These are phyloP conservation scores for Cebus imitator DNA, from an alignment of 2,113 vertebrate species.

Conservation along the genomic window DNA sequence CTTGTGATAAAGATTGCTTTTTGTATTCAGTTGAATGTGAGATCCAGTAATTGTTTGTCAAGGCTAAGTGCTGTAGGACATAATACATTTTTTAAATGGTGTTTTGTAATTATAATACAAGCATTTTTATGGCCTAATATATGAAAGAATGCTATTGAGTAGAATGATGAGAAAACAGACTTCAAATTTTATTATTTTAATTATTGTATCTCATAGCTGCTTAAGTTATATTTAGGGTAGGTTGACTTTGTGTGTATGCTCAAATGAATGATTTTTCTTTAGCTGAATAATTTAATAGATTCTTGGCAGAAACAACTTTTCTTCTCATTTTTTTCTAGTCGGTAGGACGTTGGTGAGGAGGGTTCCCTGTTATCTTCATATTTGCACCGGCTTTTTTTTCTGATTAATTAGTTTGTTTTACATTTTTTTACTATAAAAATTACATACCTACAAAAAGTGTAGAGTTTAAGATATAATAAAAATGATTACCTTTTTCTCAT, in stretches of 20 bases:
- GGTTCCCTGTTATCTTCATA: neutral
- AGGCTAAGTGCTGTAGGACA: conserved; percentile 82
- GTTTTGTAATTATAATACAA: conserved; percentile 80
- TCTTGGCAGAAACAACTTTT: neutral
- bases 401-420: neutral
- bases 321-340: neutral
- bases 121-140: conserved; percentile 65
- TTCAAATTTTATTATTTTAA: conserved; percentile 44
- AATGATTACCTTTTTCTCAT: neutral
- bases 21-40: conserved; percentile 82
- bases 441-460: neutral
- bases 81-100: conserved; percentile 78
- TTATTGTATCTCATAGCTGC: conserved; percentile 41
- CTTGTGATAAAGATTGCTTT: conserved; percentile 84
- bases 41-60: conserved; percentile 86
- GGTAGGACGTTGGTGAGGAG: neutral
- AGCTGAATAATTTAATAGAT: neutral
- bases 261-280: neutral
- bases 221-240: conserved; percentile 35
- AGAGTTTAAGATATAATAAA: neutral
- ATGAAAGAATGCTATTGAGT: conserved; percentile 62
- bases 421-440: neutral
- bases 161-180: conserved; percentile 50
- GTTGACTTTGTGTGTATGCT: neutral
- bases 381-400: neutral